These are phyloP conservation scores for Crotalus adamanteus DNA, from an alignment of 2,797 vertebrate species.

Conservation along the genomic window DNA sequence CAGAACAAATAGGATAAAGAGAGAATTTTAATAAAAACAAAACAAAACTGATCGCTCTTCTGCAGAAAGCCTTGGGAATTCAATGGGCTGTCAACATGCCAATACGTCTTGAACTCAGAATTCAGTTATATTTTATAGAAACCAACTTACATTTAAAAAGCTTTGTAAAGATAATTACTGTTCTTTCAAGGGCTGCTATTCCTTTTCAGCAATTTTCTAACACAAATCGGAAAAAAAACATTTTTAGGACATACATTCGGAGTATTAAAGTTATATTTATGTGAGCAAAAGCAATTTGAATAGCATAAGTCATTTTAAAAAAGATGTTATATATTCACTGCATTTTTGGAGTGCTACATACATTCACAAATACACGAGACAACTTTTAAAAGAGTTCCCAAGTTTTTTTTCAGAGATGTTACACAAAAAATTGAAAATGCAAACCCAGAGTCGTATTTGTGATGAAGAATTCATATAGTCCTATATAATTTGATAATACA, in stretches of 20 bases:
- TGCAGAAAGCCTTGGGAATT: slow-evolving; percentile 25
- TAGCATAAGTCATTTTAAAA: neutral
- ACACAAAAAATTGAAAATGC: neutral
- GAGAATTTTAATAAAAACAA: slow-evolving; percentile 28
- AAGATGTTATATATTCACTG: neutral
- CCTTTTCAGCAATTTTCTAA: slow-evolving; percentile 27
- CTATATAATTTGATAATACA: neutral
- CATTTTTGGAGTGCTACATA: neutral
- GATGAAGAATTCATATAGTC: neutral
- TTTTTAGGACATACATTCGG: neutral
- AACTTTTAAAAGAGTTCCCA: neutral
- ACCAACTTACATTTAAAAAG: slow-evolving; percentile 7
- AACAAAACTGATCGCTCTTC: slow-evolving; percentile 16
- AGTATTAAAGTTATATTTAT: neutral
- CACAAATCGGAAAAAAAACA: neutral
- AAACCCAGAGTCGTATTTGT: neutral
- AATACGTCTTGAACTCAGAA: slow-evolving; percentile 27
- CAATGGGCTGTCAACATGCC: slow-evolving; percentile 3
- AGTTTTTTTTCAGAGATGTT: neutral
- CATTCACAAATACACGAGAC: neutral
- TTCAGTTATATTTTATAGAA: neutral
- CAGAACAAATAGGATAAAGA: slow-evolving; percentile 48
- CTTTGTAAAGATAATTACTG: neutral
- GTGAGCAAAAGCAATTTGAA: neutral
- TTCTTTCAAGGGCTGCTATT: neutral